A percentile compares a stretch with the other conserved stretches of the same genome.
Evolutionary conservation across 2,888 invertebrate species (phyloP).

Genomic region (Leptopterna dolabrata): DNA sequence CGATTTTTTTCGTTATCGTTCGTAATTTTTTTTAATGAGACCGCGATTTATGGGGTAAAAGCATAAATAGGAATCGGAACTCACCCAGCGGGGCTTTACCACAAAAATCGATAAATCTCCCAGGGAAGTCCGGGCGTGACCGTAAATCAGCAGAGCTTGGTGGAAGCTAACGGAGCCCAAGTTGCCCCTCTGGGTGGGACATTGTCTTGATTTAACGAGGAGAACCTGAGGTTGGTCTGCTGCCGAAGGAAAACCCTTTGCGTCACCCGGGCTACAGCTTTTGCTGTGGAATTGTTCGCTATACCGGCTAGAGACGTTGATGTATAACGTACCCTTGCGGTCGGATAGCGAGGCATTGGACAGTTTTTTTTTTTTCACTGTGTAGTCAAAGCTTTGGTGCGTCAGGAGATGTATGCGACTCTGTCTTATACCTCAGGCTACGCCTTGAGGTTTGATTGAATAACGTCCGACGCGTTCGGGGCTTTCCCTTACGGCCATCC

Average conservation of each 20-base stretch:
- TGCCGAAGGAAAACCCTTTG: background rate
- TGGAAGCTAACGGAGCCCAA: constrained; percentile 19
- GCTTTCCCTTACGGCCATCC: background rate
- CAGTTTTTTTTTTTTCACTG: background rate
- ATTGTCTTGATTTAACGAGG: constrained; percentile 27
- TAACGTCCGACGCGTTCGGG: background rate
- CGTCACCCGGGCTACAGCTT: background rate
- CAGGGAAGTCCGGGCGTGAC: background rate
- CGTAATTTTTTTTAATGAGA: constrained; percentile 22
- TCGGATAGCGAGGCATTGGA: background rate
- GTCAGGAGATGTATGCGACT: background rate
- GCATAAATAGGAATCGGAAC: constrained; percentile 12
- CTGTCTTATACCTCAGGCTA: background rate
- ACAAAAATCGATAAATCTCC: constrained; percentile 26
- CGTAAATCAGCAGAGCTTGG: constrained; percentile 24
- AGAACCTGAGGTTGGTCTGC: background rate
- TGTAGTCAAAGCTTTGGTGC: background rate
- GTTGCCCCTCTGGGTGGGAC: background rate
- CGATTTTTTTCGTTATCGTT: background rate
- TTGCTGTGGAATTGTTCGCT: background rate
- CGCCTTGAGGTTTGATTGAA: constrained; percentile 3
- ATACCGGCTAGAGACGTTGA: background rate
- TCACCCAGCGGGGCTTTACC: constrained; percentile 9
- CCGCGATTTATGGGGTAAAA: background rate
- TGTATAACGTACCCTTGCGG: background rate